Conservation (phyloP, 2,888 invertebrate species). For the Archips crataeganus region DNA sequence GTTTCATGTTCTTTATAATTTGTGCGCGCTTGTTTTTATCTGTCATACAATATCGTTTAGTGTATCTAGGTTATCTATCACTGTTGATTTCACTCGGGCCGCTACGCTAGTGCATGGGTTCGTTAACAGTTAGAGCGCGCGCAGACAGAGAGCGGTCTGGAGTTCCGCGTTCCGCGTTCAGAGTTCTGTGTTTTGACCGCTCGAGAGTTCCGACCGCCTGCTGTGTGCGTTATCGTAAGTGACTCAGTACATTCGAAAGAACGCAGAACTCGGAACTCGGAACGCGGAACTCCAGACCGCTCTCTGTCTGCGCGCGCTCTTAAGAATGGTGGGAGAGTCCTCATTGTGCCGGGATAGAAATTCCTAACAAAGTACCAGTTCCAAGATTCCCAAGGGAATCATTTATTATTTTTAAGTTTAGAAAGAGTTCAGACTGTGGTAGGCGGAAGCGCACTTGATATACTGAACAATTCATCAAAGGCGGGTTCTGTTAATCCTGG, state of each 20-base stretch:
- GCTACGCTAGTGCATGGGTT: not conserved
- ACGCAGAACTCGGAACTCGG: too few species aligned
- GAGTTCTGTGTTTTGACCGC: too few species aligned
- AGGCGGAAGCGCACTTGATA: not conserved
- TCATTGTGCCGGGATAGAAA: conserved; percentile 13
- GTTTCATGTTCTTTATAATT: not conserved
- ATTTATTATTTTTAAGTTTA: too few species aligned
- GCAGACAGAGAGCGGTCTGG: too few species aligned
- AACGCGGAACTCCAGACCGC: too few species aligned
- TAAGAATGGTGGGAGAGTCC: conserved; percentile 27
- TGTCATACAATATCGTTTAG: conserved; percentile 4
- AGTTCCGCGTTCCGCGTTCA: too few species aligned
- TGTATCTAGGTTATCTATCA: conserved; percentile 17
- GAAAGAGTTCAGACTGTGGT: not conserved
- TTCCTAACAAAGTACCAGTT: not conserved
- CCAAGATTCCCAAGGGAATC: not conserved
- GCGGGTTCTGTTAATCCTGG: conserved; percentile 3
- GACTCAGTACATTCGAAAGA: too few species aligned
- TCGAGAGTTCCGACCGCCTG: too few species aligned
- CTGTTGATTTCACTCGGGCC: conserved; percentile 23
- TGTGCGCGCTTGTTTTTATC: not conserved
- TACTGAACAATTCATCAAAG: not conserved
- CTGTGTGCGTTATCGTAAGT: too few species aligned
- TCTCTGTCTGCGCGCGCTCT: too few species aligned
- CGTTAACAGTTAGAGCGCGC: conserved; percentile 22